A percentile compares a stretch with the other conserved stretches of the same genome.
phyloP scores from a whole-genome alignment of 2,113 vertebrate species.

The Upupa epops region DNA sequence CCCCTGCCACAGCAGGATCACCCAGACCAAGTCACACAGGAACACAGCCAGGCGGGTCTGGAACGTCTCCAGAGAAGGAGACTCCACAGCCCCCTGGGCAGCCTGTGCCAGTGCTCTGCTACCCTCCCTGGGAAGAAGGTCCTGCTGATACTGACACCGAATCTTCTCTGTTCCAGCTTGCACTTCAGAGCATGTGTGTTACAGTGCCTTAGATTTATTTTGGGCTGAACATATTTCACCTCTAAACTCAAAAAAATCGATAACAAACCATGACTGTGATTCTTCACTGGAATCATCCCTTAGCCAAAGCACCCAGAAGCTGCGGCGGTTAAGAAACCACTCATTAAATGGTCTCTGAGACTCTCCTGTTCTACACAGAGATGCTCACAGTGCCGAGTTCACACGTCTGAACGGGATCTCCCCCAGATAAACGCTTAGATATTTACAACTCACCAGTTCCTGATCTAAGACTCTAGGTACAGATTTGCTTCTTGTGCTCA shows the following conservation, averaged over 20 bases:
- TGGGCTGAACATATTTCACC: too few relatives aligned
- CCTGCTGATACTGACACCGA: too few relatives aligned
- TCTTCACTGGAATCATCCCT: background rate
- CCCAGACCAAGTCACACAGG: too few relatives aligned
- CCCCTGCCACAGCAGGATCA: too few relatives aligned
- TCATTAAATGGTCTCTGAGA: background rate
- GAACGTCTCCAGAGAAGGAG: too few relatives aligned
- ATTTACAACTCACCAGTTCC: constrained; percentile 75
- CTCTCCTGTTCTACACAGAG: background rate
- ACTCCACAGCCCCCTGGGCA: too few relatives aligned
- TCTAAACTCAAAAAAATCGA: background rate
- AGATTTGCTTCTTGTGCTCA: constrained; percentile 85
- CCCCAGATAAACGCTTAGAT: background rate
- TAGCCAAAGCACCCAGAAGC: background rate
- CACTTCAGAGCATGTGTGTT: too few relatives aligned
- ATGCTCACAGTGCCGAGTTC: background rate
- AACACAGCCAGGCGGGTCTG: too few relatives aligned
- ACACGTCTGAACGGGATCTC: background rate
- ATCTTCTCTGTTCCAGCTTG: too few relatives aligned
- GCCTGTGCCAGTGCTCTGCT: too few relatives aligned
- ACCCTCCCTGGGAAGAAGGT: too few relatives aligned
- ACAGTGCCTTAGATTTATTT: too few relatives aligned
- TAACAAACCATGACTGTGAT: background rate
- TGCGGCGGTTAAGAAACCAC: background rate
- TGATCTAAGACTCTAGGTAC: constrained; percentile 87